Evolutionary conservation across 2,113 vertebrate genomes (phyloP), one percentile per base, ranked within the genome.

Genomic region (Ciconia boyciana): DNA sequence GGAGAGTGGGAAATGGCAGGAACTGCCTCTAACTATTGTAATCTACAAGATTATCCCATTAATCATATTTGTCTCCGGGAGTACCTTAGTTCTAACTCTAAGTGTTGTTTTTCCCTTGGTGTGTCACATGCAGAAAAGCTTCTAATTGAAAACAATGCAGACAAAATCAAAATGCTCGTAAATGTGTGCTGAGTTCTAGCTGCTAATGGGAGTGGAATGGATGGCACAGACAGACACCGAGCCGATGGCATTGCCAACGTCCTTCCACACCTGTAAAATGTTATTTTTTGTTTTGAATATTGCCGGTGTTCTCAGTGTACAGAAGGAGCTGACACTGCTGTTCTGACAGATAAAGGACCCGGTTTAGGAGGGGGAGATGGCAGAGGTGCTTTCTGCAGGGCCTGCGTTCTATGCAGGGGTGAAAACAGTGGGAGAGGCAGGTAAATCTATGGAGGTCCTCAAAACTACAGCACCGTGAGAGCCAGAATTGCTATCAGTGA

Each of bases 11-110:
- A 83, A 91, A 96, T 82, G 91, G 97, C 97, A 97, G 97, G 87
- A 89, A 88, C 94, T 95, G 97, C 97, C 95, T 96, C 96, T 83
- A 80, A 97, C 96, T 96, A 78, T 97, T 97, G 94, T 96, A 97
- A 96, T 96, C 94, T 91, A 87, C 93, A 75, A 90, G 93, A 95
- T 97, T 94, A 95, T 96, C 96, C 97, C 96, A 97, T 98, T 95
- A 93, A 97, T 98, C 97, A 95, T 83, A 36, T 95, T 95, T 91
- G 93, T 97, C 97, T 96, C 94, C 57, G 25, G 94, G 94, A 97
- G 92, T 89, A 97, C 96, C 97, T 97, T 72, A 11, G 32, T 92
- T 96, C 95, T 77, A 72, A 95, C 77, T 94, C 96, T n/a, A 87
- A 97, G 87, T 83, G 94, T 64, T 97, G 95, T 83, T 94, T 96